Evolutionary conservation across 2,888 invertebrate genomes (phyloP), one percentile per base, ranked within the genome.

Genomic region (Agonopterix alstromeriana): DNA sequence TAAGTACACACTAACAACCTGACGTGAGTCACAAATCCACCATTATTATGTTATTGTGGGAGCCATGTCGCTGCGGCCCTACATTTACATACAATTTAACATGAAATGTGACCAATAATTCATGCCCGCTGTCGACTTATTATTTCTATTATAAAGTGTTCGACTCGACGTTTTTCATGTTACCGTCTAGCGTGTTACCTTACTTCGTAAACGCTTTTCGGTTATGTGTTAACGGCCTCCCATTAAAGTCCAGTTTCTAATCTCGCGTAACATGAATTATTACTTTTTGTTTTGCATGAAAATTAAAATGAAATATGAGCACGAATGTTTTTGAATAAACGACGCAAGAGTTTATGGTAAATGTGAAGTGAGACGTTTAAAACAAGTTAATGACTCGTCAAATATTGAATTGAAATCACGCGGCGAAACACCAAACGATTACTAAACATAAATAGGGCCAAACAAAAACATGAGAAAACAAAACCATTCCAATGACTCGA

Each of bases 31-130:
- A 87, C 87, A 86, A 87, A 86, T 86, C 85, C 79, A 77, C 84
- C 81, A 86, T 87, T 88, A 87, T 87, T 85, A 85, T 87, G 87
- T 87, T 87, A 86, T 87, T 87, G 87, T 85, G 82, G 85, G 81
- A 84, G 82, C 85, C 82, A 70, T 80, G 84, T 81, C 82, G 80
- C 65, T 70, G 77, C 71, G 80, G 77, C 74, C 75, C 73, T 76
- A 64, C 82, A 87, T 87, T 87, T 86, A 87, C 87, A 87, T 87
- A 87, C 84, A 84, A 84, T 86, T 87, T 86, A 86, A 86, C 85
- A 84, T 84, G 82, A 87, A 87, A 86, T 82, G 86, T 83, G 81
- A 80, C 76, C 82, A 85, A 86, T 86, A 86, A 83, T 76, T 87
- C 84, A 86, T 70, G 68, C 67, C 77, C 72, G 75, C 74, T 78